Evolutionary conservation across 2,888 invertebrate species (phyloP).

Genomic region (Bhutanitis thaidina): DNA sequence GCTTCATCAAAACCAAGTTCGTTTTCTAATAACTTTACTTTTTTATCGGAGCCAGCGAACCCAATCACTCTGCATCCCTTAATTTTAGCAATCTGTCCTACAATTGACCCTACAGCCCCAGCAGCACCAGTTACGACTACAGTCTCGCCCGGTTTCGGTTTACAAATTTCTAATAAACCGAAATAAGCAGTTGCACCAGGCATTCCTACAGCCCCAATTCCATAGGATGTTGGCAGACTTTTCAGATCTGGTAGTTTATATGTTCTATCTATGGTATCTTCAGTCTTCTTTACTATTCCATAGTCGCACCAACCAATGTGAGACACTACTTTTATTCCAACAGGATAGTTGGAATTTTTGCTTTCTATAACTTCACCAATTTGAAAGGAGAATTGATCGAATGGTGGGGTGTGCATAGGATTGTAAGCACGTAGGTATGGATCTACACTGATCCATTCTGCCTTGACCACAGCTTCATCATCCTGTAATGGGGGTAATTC

Average conservation of each 20-base stretch:
- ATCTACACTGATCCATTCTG: conserved; percentile 48
- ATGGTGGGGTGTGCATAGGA: conserved; percentile 24
- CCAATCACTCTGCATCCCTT: conserved; percentile 83
- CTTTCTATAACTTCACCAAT: conserved; percentile 77
- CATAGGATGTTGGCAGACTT: conserved; percentile 71
- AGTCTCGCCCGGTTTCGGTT: conserved; percentile 84
- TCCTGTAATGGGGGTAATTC: conserved; percentile 78
- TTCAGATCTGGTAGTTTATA: conserved; percentile 76
- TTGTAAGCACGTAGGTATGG: conserved; percentile 40
- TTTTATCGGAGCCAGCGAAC: conserved; percentile 85
- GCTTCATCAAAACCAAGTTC: conserved; percentile 84
- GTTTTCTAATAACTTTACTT: conserved; percentile 83
- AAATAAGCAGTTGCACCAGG: conserved; percentile 87
- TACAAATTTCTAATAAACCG: conserved; percentile 83
- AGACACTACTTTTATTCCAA: conserved; percentile 79
- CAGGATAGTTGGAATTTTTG: conserved; percentile 79
- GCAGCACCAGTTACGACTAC: conserved; percentile 86
- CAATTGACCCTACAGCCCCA: conserved; percentile 86
- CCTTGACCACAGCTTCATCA: conserved; percentile 64
- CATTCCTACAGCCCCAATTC: conserved; percentile 82
- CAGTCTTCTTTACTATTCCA: conserved; percentile 35
- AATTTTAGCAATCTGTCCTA: conserved; percentile 88
- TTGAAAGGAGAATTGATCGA: conserved; percentile 38
- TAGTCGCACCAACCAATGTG: conserved; percentile 84
- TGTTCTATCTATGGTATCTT: conserved; percentile 20